These are phyloP conservation scores for Phalloptychus januarius DNA, from an alignment of 2,797 vertebrate genomes.

Conservation along the genomic window DNA sequence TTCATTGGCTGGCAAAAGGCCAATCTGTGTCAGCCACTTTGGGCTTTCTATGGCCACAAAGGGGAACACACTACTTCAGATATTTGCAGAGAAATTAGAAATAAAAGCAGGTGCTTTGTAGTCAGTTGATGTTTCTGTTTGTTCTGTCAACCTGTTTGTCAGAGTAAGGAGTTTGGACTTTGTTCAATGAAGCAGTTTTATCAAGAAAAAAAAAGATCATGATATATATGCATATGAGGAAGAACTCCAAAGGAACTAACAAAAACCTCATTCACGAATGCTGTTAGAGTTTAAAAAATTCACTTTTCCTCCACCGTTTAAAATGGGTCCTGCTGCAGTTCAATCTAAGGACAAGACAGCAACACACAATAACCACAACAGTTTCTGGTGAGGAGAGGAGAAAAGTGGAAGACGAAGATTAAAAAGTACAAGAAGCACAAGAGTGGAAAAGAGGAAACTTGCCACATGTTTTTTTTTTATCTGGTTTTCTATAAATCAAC, in stretches of 20 bases:
- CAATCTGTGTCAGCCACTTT: conserved; percentile 45
- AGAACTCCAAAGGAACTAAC: not conserved
- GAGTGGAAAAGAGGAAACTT: not conserved
- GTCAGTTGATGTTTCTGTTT: conserved; percentile 18
- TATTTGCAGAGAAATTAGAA: conserved; percentile 39
- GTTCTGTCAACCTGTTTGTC: conserved; percentile 10
- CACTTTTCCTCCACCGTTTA: not conserved
- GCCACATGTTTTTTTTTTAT: too few species aligned
- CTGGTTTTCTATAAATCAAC: not conserved
- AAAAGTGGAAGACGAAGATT: conserved; percentile 19
- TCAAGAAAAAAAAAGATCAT: not conserved
- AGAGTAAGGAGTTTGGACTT: conserved; percentile 18
- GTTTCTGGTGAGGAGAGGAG: conserved; percentile 11
- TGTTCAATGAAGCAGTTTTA: conserved; percentile 3
- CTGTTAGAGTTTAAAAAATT: not conserved
- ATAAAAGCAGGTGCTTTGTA: conserved; percentile 31
- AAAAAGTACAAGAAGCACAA: conserved; percentile 12
- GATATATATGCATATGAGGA: not conserved
- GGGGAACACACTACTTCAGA: conserved; percentile 21
- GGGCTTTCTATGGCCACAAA: conserved; percentile 16
- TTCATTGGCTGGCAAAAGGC: conserved; percentile 58
- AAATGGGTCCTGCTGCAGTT: not conserved
- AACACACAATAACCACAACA: conserved; percentile 18
- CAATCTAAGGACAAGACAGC: not conserved
- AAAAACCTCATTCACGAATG: not conserved